Base-by-base conservation (phyloP, 2,888 invertebrate genomes). In the Phyto melanocephala region DNA sequence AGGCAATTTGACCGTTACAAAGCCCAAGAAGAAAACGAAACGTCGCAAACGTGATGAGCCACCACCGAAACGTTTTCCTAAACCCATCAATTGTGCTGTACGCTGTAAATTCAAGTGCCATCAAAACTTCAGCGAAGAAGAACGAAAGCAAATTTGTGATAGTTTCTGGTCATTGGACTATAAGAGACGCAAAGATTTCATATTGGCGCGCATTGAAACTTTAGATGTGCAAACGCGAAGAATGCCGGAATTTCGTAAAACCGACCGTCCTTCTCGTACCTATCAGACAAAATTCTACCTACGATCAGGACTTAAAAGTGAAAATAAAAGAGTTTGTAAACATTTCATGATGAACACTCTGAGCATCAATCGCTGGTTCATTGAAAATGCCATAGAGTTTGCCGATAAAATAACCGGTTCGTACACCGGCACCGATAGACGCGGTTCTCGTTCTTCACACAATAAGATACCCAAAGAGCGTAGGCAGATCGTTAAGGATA, bases 111-210 rank as follows among this genome's bases (percentile, higher is more conserved):
- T 72, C 52, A 84, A 84, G 62, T 85, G 85, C 35, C 81, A 81
- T 15, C 60, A 42, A 6, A 56, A 84, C 54, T 84, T 84, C 52
- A 84, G 71, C 17, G 85, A 80, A 8, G 81, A 84, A n/a, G 84
- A 84, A 22, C 84, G 85, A 3, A 35, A 67, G 11, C 74, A 83
- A 68, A 74, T 85, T 24, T 85, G 84, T 68, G 82, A 81, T 3
- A 50, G 56, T 0, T 85, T 84, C 40, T 85, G 85, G 85, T 77
- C 78, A 6, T 74, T 84, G 65, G 83, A 84, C 47, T 85, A 65
- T 15, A 85, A 85, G 15, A 80, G 83, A 5, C 84, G 84, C n/a
- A 85, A 84, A 60, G 85, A 85, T 56, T 85, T 83, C 37, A 60
- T 85, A 10, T 37, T 84, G 24, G 81, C 83, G 0, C 76, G 70